These are phyloP conservation scores for Drosophila nr. fundita DNA, from an alignment of 2,888 invertebrate genomes.

Conservation along the genomic window DNA sequence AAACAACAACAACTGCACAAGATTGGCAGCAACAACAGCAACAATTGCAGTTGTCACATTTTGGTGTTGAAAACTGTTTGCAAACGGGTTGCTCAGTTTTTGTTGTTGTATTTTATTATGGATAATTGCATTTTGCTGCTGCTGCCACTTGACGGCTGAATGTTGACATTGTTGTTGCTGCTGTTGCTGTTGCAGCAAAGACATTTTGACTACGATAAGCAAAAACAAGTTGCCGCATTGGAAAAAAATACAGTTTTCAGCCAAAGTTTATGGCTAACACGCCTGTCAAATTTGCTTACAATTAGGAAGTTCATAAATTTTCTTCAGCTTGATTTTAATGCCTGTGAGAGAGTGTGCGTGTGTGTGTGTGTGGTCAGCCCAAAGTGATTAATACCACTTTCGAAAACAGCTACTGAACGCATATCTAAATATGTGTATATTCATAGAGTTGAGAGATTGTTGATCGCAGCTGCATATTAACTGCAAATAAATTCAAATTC, in stretches of 20 bases:
- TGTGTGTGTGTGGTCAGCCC: constrained; percentile 13
- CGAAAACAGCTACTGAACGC: constrained; percentile 56
- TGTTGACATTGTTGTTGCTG: constrained; percentile 65
- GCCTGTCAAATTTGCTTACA: constrained; percentile 70
- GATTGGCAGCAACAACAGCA: constrained; percentile 30
- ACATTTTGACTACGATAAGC: constrained; percentile 50
- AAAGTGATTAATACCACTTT: constrained; percentile 66
- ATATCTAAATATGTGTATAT: background rate
- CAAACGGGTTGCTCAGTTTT: constrained; percentile 42
- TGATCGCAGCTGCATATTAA: constrained; percentile 57
- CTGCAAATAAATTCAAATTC: constrained; percentile 68
- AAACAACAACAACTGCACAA: constrained; percentile 7
- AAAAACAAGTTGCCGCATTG: constrained; percentile 33
- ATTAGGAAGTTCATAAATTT: constrained; percentile 73
- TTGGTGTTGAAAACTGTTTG: constrained; percentile 71
- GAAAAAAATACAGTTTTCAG: constrained; percentile 13
- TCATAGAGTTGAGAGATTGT: constrained; percentile 20
- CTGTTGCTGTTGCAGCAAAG: constrained; percentile 17
- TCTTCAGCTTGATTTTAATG: constrained; percentile 29
- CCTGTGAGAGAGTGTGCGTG: background rate
- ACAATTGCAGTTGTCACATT: constrained; percentile 75
- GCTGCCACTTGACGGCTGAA: constrained; percentile 60
- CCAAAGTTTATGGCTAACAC: constrained; percentile 67
- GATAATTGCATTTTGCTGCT: constrained; percentile 70
- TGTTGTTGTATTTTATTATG: constrained; percentile 64